These are phyloP conservation scores for Dione vanillae DNA, from an alignment of 2,888 invertebrate species.

Conservation along the genomic window DNA sequence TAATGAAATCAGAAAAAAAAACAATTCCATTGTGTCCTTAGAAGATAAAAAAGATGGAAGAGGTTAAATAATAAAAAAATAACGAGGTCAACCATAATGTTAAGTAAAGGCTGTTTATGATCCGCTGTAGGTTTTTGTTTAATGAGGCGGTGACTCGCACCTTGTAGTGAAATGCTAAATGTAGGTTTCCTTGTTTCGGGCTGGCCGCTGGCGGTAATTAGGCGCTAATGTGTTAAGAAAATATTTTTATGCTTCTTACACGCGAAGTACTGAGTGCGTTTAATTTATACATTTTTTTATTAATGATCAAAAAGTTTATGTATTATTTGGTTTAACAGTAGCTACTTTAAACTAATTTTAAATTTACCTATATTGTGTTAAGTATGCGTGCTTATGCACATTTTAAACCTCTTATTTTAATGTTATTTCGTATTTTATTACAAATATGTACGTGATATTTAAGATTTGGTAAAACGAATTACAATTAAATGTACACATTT, in stretches of 20 bases:
- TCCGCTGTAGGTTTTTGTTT: slow-evolving; percentile 38
- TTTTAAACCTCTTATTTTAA: no score
- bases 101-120: slow-evolving; percentile 42
- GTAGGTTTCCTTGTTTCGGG: slow-evolving; percentile 37
- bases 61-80: slow-evolving; percentile 40
- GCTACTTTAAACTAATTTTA: background rate
- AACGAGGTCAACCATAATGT: slow-evolving; percentile 44
- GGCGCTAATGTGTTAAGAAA: slow-evolving; percentile 27
- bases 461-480: no score
- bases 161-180: slow-evolving; percentile 32
- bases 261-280: background rate
- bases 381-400: no score
- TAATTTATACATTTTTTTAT: background rate
- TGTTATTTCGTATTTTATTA: no score
- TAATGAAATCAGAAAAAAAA: slow-evolving; percentile 21
- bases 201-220: slow-evolving; percentile 18
- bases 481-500: no score
- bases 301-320: background rate
- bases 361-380: no score
- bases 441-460: no score
- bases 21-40: slow-evolving; percentile 31
- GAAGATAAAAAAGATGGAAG: slow-evolving; percentile 32
- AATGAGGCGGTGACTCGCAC: slow-evolving; percentile 40
- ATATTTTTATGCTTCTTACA: slow-evolving; percentile 15
- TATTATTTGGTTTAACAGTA: background rate